Conservation (phyloP, 2,888 invertebrate species). For the Prenolepis imparis region DNA sequence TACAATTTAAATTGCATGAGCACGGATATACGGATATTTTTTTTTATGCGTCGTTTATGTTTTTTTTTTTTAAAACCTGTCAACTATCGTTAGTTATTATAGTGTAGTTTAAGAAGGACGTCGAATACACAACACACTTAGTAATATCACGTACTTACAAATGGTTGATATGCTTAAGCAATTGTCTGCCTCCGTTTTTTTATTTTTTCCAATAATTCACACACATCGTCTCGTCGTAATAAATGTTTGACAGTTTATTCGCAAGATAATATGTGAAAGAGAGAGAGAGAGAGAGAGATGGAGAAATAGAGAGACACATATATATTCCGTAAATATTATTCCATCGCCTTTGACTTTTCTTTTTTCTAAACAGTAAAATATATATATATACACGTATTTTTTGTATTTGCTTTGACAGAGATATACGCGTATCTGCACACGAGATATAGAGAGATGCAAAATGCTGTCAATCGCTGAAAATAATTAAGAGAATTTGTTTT, state of each 20-base stretch:
- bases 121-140: slow-evolving; percentile 70
- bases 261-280: too few species aligned
- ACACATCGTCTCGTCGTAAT: slow-evolving; percentile 33
- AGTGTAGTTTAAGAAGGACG: slow-evolving; percentile 65
- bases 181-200: slow-evolving; percentile 67
- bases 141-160: slow-evolving; percentile 80
- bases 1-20: slow-evolving; percentile 67
- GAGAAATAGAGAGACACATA: slow-evolving; percentile 21
- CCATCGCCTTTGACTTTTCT: neutral
- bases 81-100: slow-evolving; percentile 52
- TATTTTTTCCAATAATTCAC: slow-evolving; percentile 49
- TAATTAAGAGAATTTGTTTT: slow-evolving; percentile 9
- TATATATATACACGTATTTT: too few species aligned
- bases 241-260: slow-evolving; percentile 33
- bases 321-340: slow-evolving; percentile 26
- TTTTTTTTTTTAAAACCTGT: slow-evolving; percentile 32
- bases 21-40: slow-evolving; percentile 38
- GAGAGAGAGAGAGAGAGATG: too few species aligned
- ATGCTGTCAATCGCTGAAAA: slow-evolving; percentile 5
- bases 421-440: slow-evolving; percentile 14
- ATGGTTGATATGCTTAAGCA: slow-evolving; percentile 82
- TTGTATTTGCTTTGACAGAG: slow-evolving; percentile 4
- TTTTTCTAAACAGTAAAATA: slow-evolving; percentile 24
- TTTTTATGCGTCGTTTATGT: slow-evolving; percentile 30
- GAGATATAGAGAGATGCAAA: slow-evolving; percentile 5